Conservation (phyloP, 2,113 vertebrate genomes). For the Talpa occidentalis region DNA sequence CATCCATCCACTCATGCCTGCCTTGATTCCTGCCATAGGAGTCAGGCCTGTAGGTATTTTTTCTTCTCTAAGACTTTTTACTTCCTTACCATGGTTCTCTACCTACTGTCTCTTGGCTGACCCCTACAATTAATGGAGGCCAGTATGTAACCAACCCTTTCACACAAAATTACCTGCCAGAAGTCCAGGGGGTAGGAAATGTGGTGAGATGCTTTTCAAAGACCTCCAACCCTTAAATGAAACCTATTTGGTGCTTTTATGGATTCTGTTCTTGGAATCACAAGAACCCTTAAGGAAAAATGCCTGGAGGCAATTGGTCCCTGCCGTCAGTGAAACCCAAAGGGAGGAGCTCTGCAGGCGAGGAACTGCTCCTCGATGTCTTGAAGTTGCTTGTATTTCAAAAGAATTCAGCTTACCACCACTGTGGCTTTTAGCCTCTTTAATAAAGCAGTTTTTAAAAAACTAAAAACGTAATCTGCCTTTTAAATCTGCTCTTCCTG, state of each 20-base stretch:
- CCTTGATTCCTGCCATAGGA: neutral
- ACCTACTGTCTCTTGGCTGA: constrained; percentile 8
- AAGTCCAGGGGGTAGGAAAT: constrained; percentile 55
- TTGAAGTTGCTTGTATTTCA: constrained; percentile 73
- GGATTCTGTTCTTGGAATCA: constrained; percentile 69
- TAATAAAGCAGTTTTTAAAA: constrained; percentile 82
- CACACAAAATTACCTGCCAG: constrained; percentile 62
- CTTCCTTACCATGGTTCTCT: neutral
- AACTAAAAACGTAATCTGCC: constrained; percentile 81
- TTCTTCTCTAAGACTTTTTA: neutral
- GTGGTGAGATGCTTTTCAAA: constrained; percentile 64
- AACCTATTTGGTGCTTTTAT: constrained; percentile 59
- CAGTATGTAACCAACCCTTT: constrained; percentile 61
- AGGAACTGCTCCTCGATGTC: constrained; percentile 51
- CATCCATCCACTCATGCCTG: neutral
- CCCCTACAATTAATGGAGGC: constrained; percentile 32
- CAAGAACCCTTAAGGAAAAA: constrained; percentile 70
- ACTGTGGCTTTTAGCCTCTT: constrained; percentile 78
- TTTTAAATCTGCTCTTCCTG: constrained; percentile 82
- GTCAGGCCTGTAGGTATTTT: neutral
- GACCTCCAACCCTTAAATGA: constrained; percentile 65
- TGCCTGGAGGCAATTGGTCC: constrained; percentile 60
- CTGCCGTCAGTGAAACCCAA: constrained; percentile 64
- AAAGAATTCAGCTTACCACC: constrained; percentile 77
- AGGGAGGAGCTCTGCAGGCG: constrained; percentile 57